These are phyloP conservation scores for Gasterosteus aculeatus DNA, from an alignment of 2,113 vertebrate species.

Conservation along the genomic window DNA sequence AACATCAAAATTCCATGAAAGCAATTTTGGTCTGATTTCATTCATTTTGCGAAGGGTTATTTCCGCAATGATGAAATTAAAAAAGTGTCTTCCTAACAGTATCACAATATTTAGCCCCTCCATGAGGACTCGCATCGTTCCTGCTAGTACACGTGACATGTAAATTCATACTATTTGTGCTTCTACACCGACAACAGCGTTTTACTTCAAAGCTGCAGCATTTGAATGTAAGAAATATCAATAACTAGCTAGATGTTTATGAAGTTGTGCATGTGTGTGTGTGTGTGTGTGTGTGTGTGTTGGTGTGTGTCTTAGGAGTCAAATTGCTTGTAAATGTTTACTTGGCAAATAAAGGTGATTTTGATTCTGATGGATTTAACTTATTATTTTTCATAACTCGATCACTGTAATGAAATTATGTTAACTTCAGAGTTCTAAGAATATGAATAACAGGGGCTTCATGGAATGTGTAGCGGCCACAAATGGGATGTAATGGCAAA, in stretches of 20 bases:
- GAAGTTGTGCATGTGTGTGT: neutral
- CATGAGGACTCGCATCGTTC: too few relatives aligned
- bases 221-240: neutral
- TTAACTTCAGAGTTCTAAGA: slow-evolving; percentile 22
- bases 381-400: slow-evolving; percentile 34
- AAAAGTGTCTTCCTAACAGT: neutral
- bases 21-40: neutral
- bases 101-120: neutral
- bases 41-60: neutral
- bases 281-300: neutral
- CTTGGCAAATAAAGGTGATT: slow-evolving; percentile 13
- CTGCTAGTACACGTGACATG: neutral
- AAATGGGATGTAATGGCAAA: slow-evolving; percentile 41
- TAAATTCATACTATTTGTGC: neutral
- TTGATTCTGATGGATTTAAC: slow-evolving; percentile 6
- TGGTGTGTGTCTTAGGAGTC: neutral
- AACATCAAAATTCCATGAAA: neutral
- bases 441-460: slow-evolving; percentile 25
- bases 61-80: neutral
- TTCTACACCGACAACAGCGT: neutral
- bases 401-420: slow-evolving; percentile 42
- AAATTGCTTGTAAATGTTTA: slow-evolving; percentile 20
- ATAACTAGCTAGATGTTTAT: neutral
- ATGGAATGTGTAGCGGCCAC: slow-evolving; percentile 26
- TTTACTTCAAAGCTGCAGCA: neutral